These are phyloP conservation scores for Bambusicola thoracicus DNA, from an alignment of 2,113 vertebrate species.

Conservation along the genomic window DNA sequence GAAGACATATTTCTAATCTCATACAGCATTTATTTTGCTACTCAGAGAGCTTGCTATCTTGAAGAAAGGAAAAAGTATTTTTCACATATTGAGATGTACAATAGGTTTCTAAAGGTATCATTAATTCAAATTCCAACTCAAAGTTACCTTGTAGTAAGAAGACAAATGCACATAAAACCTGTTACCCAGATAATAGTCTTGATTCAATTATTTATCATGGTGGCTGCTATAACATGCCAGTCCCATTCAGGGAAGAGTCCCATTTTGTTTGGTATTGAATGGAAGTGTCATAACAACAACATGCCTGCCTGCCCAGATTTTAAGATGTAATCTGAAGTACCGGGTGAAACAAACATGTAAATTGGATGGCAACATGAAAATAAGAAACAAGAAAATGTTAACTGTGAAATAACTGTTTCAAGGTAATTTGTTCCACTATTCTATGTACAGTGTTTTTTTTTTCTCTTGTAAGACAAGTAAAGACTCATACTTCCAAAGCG, in stretches of 20 bases:
- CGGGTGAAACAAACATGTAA: constrained; percentile 19
- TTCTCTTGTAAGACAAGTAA: not conserved
- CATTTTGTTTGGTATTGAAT: not conserved
- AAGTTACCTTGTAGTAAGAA: not conserved
- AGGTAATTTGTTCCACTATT: constrained; percentile 27
- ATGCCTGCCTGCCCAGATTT: constrained; percentile 14
- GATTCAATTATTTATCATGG: not conserved
- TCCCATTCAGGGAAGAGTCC: not conserved
- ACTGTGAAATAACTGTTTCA: constrained; percentile 40
- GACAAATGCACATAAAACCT: not conserved
- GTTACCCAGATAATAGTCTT: not conserved
- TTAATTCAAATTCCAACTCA: constrained; percentile 46
- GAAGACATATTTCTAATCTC: constrained; percentile 40
- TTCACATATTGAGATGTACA: not conserved
- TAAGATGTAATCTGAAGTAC: not conserved
- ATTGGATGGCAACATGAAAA: not conserved
- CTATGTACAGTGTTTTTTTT: not conserved
- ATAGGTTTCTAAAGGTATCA: constrained; percentile 14
- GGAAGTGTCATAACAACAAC: not conserved
- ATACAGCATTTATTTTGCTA: not conserved
- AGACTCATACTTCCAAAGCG: not conserved
- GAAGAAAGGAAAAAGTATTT: not conserved
- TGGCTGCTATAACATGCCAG: not conserved
- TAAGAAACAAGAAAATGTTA: constrained; percentile 24
- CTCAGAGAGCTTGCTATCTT: not conserved